Evolutionary conservation across 2,888 invertebrate species (phyloP), one percentile per base, ranked within the genome.

Genomic region (Eupsilia transversa): DNA sequence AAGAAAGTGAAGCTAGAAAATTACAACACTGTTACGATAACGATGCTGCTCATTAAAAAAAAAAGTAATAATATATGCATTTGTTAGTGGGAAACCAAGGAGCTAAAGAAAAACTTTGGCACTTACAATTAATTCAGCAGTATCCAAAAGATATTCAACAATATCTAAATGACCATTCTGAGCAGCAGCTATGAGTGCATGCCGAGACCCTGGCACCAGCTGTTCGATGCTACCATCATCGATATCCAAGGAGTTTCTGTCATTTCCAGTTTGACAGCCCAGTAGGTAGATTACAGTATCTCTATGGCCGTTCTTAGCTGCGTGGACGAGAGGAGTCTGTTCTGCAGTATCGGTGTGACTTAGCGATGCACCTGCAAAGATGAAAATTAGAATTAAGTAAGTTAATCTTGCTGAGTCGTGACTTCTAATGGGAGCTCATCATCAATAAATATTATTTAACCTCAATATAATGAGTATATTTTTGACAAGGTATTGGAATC

Each of bases 111-210:
- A 3, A 61, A 6, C 20, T 20, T 63, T 49, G 14, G 52, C 4
- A 86, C 99, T 98, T 9, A 98, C 97, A 74, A 97, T 97, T 33
- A 98, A 97, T 88, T 98, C 98, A 56, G 98, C 97, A 96, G 98
- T 98, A 93, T 99, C 99, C 74, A 99, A 93, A 33, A 99, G 96
- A 93, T 99, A 99, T 92, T 99, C 99, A 23, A 99, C 98, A 80
- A 99, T 98, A 94, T 98, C 98, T 66, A 97, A 97, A 92, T 99
- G 98, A 10, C 99, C 99, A 91, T 98, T 98, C 27, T 98, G 98
- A 0, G 99, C 98, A 0, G 99, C 99, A 0, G 98, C 98, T 30
- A 99, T 98, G 54, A 99, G 94, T 0, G 99, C 98, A 91, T 99
- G 99, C 80, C 99, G 98, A 12, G 98, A 97, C 0, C 98, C 99